These are phyloP conservation scores for Apodemus sylvaticus DNA, from an alignment of 2,113 vertebrate genomes.

Conservation along the genomic window DNA sequence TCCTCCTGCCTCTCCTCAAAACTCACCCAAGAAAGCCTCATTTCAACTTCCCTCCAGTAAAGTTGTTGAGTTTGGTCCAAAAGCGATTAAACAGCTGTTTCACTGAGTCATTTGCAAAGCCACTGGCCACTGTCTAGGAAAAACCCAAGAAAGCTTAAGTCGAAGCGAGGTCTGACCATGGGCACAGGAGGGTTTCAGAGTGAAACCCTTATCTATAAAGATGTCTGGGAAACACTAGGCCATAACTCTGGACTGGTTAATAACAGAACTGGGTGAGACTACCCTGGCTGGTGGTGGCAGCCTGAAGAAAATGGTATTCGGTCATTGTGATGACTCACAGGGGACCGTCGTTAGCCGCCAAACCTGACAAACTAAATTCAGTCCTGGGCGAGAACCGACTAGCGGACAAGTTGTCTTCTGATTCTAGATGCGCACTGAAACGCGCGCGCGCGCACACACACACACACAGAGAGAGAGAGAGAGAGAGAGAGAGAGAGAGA, in stretches of 20 bases:
- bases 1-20: not conserved
- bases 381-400: not conserved
- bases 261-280: not conserved
- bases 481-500: too few species aligned
- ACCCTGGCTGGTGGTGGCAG: not conserved
- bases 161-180: not conserved
- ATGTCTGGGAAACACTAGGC: not conserved
- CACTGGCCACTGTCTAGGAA: not conserved
- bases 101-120: not conserved
- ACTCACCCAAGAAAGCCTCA: not conserved
- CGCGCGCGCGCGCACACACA: not conserved
- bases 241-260: not conserved
- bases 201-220: not conserved
- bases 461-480: not conserved
- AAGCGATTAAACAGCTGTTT: conserved; percentile 7
- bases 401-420: not conserved
- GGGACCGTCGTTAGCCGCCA: not conserved
- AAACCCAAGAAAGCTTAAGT: not conserved
- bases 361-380: not conserved
- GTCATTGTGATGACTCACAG: not conserved
- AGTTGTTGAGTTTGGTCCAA: not conserved
- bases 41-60: conserved; percentile 9
- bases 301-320: not conserved
- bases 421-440: not conserved
- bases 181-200: not conserved